phyloP scores from a whole-genome alignment of 2,113 vertebrate species.

The Cyanistes caeruleus region DNA sequence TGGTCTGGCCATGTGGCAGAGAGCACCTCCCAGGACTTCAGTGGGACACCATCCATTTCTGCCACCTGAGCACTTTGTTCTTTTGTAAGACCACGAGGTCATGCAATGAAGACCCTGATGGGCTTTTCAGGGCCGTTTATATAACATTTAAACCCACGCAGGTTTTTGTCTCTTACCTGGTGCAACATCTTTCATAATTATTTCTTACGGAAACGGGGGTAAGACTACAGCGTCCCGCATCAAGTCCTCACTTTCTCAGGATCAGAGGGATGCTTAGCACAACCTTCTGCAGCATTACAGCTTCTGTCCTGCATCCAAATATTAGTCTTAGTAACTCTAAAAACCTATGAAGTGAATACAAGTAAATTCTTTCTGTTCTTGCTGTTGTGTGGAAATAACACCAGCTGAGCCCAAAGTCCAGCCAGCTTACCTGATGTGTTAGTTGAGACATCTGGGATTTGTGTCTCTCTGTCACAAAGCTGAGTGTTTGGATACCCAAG shows the following conservation, averaged over 20 bases:
- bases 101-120: not conserved
- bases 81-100: not conserved
- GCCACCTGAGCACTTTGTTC: not conserved
- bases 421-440: not conserved
- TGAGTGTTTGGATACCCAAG: not conserved
- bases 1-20: fast-evolving
- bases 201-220: not conserved
- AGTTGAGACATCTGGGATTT: not conserved
- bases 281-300: not conserved
- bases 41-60: not conserved
- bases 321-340: not conserved
- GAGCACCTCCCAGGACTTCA: not conserved
- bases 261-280: not conserved
- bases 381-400: not conserved
- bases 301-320: not conserved
- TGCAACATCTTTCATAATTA: not conserved
- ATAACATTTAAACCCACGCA: not conserved
- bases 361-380: not conserved
- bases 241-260: not conserved
- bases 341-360: not conserved
- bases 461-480: not conserved
- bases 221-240: not conserved
- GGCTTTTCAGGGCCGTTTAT: not conserved
- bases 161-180: not conserved
- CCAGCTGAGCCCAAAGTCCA: not conserved